Conservation (phyloP, 2,888 invertebrate species). For the Mesorhabditis spiculigera region DNA sequence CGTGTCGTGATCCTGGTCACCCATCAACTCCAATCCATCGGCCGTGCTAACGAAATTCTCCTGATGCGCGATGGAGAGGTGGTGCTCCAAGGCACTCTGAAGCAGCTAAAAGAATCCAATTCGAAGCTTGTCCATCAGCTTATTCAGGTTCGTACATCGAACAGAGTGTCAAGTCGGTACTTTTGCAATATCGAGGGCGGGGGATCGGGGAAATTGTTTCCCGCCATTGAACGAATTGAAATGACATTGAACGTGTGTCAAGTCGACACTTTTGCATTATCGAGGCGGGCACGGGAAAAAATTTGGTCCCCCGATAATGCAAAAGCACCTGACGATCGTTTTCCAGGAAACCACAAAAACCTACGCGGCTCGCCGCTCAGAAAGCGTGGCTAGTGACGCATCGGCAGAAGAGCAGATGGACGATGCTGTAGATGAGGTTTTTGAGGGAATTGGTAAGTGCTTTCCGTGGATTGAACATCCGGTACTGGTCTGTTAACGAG, state of each 20-base stretch:
- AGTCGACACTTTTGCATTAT: too few species aligned
- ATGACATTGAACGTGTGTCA: too few species aligned
- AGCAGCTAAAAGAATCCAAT: background rate
- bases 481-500: too few species aligned
- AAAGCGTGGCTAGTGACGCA: background rate
- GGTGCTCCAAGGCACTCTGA: slow-evolving; percentile 1
- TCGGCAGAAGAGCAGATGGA: background rate
- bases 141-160: background rate
- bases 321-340: too few species aligned
- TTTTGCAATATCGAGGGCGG: background rate
- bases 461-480: background rate
- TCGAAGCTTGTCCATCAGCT: background rate
- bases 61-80: slow-evolving; percentile 60
- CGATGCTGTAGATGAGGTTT: slow-evolving; percentile 7
- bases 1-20: slow-evolving; percentile 71
- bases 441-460: slow-evolving; percentile 6
- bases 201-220: too few species aligned
- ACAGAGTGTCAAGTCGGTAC: background rate
- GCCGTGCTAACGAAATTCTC: slow-evolving; percentile 60
- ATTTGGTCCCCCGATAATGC: too few species aligned
- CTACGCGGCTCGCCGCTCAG: background rate
- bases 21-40: slow-evolving; percentile 74
- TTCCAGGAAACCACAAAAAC: background rate
- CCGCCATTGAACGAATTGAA: too few species aligned
- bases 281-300: too few species aligned